Evolutionary conservation across 2,888 invertebrate genomes (phyloP), one percentile per base, ranked within the genome.

Genomic region (Teleogryllus oceanicus): DNA sequence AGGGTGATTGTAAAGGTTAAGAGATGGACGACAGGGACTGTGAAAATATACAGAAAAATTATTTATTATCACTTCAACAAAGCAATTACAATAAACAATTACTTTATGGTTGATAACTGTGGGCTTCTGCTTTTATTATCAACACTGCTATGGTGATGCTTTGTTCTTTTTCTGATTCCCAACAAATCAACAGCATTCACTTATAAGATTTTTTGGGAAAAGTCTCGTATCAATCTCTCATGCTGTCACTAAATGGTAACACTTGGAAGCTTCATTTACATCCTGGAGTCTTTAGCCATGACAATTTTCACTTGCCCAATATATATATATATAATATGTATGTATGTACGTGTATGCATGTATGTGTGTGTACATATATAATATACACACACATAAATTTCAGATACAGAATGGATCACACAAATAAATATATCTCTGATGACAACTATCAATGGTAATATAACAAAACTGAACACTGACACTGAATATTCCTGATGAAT

Each of bases 21-120:
- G 16, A 62, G 13, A 62, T 18, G 62, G 62, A 62, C 13, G 13
- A 62, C 62, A 18, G 62, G 13, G n/a, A 13, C 13, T 62, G 62
- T 62, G 62, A 79, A 78, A 78, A 80, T 81, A 75, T 82, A 81
- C 81, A 82, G 79, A 80, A 80, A 81, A 81, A 80, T 82, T 78
- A 80, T 81, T 81, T 80, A 82, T 79, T 82, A 82, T 80, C 81
- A 80, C 81, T 82, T 82, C 77, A 62, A 81, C 80, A 79, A 81
- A 80, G 80, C 81, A 79, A 80, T 80, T 81, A 80, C 81, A 81
- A 78, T 78, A 80, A 80, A 77, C 76, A 74, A 77, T 75, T 78
- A 80, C 74, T 78, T 50, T 49, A 75, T 80, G 78, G 18, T 75
- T 24, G 76, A 79, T 78, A 75, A 75, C 80, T 80, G 51, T 78